Evolutionary conservation across 2,888 invertebrate genomes (phyloP).

Genomic region (Tipula confusa): DNA sequence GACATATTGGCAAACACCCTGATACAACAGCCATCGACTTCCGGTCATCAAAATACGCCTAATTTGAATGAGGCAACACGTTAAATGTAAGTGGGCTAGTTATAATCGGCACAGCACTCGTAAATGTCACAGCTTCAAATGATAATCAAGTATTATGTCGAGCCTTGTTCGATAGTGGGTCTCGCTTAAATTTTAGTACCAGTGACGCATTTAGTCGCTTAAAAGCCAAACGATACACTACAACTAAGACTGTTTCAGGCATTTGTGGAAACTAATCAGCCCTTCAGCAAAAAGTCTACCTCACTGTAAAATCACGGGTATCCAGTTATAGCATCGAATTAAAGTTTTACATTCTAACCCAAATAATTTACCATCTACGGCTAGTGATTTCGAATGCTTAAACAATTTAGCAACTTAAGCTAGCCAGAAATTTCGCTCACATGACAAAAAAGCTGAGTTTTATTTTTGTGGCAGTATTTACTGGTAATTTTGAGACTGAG

Average conservation of each 20-base stretch:
- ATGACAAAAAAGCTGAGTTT: not conserved
- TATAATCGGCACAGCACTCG: no score
- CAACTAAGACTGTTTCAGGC: not conserved
- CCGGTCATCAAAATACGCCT: no score
- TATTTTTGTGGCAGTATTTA: no score
- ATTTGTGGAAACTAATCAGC: not conserved
- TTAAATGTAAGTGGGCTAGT: no score
- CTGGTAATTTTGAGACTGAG: no score
- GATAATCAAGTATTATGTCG: no score
- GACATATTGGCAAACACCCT: no score
- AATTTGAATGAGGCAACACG: no score
- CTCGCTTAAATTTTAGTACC: not conserved
- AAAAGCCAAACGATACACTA: not conserved
- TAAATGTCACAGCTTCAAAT: no score
- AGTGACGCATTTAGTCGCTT: not conserved
- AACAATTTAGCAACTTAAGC: no score
- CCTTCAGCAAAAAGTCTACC: not conserved
- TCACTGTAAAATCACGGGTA: not conserved
- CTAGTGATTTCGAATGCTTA: not conserved
- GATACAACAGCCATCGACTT: no score
- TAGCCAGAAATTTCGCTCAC: no score
- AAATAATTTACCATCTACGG: not conserved
- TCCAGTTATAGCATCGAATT: not conserved
- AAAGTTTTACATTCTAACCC: not conserved
- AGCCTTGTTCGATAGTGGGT: not conserved